These are phyloP conservation scores for Luscinia luscinia DNA, from an alignment of 2,797 vertebrate species.

Conservation along the genomic window DNA sequence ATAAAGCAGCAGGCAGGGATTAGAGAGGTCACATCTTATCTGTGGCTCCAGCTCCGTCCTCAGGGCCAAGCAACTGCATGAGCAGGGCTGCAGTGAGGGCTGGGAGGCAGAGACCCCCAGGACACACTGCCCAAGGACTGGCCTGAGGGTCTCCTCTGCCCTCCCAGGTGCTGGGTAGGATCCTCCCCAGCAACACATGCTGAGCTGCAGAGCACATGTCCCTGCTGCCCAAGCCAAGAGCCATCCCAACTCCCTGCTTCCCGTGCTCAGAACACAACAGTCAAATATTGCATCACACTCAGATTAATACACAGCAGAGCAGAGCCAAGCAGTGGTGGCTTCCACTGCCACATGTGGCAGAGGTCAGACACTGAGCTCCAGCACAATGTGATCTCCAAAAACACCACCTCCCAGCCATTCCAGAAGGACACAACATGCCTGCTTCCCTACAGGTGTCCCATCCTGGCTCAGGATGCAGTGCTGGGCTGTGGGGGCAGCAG, in stretches of 20 bases:
- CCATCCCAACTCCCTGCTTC: not conserved
- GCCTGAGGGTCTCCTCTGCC: not conserved
- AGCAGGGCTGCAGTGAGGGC: not conserved
- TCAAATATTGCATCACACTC: slow-evolving; percentile 39
- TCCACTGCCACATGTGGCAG: slow-evolving; percentile 36
- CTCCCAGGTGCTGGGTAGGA: not conserved
- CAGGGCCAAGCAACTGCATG: not conserved
- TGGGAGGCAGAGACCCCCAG: not conserved
- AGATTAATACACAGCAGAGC: not conserved
- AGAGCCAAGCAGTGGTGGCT: not conserved
- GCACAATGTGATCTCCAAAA: rapidly evolving
- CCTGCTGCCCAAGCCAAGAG: not conserved
- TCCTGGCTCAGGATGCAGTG: not conserved
- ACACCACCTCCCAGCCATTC: not conserved
- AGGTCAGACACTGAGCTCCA: not conserved
- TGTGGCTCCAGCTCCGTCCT: not conserved
- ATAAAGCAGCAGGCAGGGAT: not conserved
- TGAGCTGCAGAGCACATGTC: not conserved
- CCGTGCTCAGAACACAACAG: not conserved
- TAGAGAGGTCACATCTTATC: not conserved
- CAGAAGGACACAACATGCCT: not conserved
- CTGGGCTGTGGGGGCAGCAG: not conserved
- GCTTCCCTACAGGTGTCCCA: not conserved
- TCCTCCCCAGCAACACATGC: not conserved
- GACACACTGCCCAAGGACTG: not conserved